Conservation (phyloP, 2,797 vertebrate genomes). For the Hemibagrus guttatus region DNA sequence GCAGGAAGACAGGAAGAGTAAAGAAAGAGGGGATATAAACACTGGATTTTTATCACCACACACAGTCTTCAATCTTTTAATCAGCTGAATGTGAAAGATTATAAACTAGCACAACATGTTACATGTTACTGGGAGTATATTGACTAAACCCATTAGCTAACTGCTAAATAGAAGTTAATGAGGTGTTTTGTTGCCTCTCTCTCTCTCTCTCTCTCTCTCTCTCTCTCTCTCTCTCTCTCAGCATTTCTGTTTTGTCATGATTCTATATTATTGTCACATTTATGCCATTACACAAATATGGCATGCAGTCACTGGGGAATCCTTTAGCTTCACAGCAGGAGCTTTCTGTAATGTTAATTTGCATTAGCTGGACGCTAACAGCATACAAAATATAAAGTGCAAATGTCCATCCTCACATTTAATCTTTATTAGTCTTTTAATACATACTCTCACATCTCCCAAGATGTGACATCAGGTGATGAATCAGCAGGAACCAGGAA, state of each 20-base stretch:
- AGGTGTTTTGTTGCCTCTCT: neutral
- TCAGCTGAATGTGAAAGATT: neutral
- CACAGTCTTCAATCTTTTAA: slow-evolving; percentile 9
- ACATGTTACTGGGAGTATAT: neutral
- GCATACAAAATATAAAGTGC: neutral
- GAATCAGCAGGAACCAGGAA: neutral
- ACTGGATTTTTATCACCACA: slow-evolving; percentile 13
- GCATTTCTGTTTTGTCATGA: neutral
- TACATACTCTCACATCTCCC: neutral
- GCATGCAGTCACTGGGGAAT: neutral
- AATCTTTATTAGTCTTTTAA: neutral
- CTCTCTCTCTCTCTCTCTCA: neutral
- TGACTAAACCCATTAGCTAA: neutral
- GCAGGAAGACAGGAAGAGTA: neutral
- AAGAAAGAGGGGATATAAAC: neutral
- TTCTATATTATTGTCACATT: neutral
- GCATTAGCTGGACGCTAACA: no score
- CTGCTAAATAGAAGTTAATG: neutral
- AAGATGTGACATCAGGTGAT: neutral
- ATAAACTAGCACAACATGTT: neutral
- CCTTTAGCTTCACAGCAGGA: neutral
- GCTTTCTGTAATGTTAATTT: neutral
- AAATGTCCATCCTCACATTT: neutral
- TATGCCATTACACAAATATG: neutral
- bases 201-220: neutral